Evolutionary conservation across 2,113 vertebrate species (phyloP), one percentile per base, ranked within the genome.

Genomic region (Campylomormyrus numenius): DNA sequence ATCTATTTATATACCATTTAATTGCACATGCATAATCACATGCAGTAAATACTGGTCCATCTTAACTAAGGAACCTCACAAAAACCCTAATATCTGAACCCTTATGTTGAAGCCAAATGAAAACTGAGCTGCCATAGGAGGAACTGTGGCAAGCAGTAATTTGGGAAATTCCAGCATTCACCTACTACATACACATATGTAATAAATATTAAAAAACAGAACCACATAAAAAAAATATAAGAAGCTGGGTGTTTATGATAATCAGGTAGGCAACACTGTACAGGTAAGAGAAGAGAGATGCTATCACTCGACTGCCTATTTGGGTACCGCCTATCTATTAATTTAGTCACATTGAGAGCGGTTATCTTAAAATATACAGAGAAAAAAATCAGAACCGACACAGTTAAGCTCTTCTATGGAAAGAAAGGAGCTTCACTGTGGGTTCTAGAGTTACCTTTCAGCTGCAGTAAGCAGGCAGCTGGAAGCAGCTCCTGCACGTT

Each of bases 401-500:
- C 53, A 62, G 31, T 58, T 27, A 42, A 45, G 56, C 87, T 42
- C 39, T 27, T 66, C 56, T 27, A n/a, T 4, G 35, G 2, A 45
- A 66, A 17, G 8, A 85, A 11, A 9, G 15, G 56, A 45, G 53
- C 39, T 9, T 42, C 24, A n/a, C 5, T 53, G 77, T 48, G 58
- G 70, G 92, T 83, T 89, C 13, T 45, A 10, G 53, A 50, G 89
- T 91, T 95, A 99, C 98, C 98, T 98, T 99, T 99, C 89, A 99
- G 96, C 93, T 99, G 98, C 85, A 99, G 96, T 90, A 99, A 93
- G 91, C 98, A 99, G 0, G 98, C 98, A 1, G 98, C 98, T 10
- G 98, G 98, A 31, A 99, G 97, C 92, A 99, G 93, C 21, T 99
- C 98, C 74, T 99, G 98, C 42, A 99, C 98, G 0, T 99, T 99